Evolutionary conservation across 92 coral and sea anemone genomes (phyloP).

Genomic region (Montipora capitata): DNA sequence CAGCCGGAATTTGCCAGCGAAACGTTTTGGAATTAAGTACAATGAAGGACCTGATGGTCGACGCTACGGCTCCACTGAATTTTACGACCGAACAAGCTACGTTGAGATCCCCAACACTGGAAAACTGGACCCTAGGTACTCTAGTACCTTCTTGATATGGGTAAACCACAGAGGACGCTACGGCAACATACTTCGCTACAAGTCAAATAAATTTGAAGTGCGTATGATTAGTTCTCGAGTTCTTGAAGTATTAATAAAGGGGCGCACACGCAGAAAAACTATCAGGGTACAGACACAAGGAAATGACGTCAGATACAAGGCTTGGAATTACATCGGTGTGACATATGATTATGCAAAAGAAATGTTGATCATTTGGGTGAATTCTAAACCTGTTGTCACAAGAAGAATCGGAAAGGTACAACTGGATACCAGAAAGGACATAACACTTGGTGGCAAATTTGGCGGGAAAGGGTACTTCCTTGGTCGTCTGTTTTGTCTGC

Average conservation of each 20-base stretch:
- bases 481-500: conserved; percentile 68
- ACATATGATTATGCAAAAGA: conserved; percentile 38
- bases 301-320: conserved; percentile 61
- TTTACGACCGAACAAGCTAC: conserved; percentile 50
- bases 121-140: not conserved
- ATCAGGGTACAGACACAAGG: conserved; percentile 55
- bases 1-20: conserved; percentile 30
- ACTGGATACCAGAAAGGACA: conserved; percentile 37
- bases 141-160: not conserved
- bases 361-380: conserved; percentile 44
- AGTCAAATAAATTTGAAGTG: conserved; percentile 70
- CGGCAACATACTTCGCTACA: no score
- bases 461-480: conserved; percentile 47
- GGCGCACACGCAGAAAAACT: conserved; percentile 50
- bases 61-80: conserved; percentile 63
- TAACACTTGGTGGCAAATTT: conserved; percentile 44
- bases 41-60: conserved; percentile 40
- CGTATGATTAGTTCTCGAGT: conserved; percentile 39
- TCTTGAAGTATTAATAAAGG: conserved; percentile 65
- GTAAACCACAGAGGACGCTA: not conserved
- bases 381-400: conserved; percentile 19
- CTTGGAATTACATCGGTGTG: conserved; percentile 66
- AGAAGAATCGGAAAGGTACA: conserved; percentile 33
- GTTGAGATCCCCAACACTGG: not conserved
- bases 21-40: no score